phyloP scores from a whole-genome alignment of 2,113 vertebrate species.

The Pseudopodoces humilis region DNA sequence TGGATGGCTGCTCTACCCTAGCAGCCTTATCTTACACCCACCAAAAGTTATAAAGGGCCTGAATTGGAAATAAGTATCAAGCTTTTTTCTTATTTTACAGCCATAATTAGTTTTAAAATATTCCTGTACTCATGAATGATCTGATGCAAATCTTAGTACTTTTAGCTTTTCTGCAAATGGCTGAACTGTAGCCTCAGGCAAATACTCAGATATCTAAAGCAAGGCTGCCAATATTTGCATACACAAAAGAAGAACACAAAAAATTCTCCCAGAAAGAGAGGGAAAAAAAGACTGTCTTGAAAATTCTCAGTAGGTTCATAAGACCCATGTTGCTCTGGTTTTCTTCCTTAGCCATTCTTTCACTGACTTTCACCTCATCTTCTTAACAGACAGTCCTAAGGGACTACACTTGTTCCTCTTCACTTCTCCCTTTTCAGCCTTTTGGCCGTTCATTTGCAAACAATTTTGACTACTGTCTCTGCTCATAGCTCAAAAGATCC shows the following conservation, averaged over 20 bases:
- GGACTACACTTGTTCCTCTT: not conserved
- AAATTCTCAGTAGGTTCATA: not conserved
- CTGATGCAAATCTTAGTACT: not conserved
- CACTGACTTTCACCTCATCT: not conserved
- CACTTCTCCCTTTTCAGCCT: not conserved
- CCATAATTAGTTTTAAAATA: constrained; percentile 4
- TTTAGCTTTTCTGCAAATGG: not conserved
- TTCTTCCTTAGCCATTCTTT: not conserved
- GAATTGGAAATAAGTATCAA: not conserved
- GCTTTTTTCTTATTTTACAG: not conserved
- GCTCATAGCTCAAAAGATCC: not conserved
- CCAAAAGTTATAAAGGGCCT: not conserved
- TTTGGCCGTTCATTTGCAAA: not conserved
- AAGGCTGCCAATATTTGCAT: not conserved
- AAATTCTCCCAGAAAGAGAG: not conserved
- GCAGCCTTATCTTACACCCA: not conserved
- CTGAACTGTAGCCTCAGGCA: not conserved
- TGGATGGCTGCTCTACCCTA: not conserved
- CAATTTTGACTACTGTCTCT: not conserved
- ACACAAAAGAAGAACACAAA: not conserved
- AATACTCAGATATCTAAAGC: not conserved
- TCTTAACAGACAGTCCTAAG: not conserved
- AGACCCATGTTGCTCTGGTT: not conserved
- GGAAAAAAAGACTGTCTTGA: not conserved
- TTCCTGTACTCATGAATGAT: not conserved